Conservation (phyloP, 2,113 vertebrate species). For the Pseudorasbora parva region DNA sequence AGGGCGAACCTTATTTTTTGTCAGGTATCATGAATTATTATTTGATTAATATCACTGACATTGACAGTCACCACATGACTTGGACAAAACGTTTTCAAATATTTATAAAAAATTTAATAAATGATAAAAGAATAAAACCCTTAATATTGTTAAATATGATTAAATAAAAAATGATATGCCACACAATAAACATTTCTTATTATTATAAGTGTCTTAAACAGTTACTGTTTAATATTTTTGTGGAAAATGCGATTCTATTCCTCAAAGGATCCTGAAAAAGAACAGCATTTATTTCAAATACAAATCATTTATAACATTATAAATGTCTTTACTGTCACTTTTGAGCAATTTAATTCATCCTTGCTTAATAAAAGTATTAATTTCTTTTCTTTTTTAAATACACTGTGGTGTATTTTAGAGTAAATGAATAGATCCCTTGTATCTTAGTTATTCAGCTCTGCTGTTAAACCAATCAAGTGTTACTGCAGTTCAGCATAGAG, state of each 20-base stretch:
- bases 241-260: neutral
- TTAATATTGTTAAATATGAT: neutral
- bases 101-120: neutral
- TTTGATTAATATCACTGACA: no score
- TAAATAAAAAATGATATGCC: neutral
- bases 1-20: neutral
- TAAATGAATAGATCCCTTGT: neutral
- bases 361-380: neutral
- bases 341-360: neutral
- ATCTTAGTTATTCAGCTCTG: neutral
- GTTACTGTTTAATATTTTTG: neutral
- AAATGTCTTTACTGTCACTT: neutral
- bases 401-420: neutral
- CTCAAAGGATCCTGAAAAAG: no score
- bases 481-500: neutral
- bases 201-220: neutral
- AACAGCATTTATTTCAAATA: neutral
- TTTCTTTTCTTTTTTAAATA: no score
- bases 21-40: no score
- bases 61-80: neutral
- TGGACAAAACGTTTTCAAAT: neutral
- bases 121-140: neutral
- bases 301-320: neutral
- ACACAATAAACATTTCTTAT: neutral
- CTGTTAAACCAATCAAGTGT: conserved; percentile 12